Evolutionary conservation across 2,888 invertebrate species (phyloP), one percentile per base, ranked within the genome.

Genomic region (Yponomeuta sedellus): DNA sequence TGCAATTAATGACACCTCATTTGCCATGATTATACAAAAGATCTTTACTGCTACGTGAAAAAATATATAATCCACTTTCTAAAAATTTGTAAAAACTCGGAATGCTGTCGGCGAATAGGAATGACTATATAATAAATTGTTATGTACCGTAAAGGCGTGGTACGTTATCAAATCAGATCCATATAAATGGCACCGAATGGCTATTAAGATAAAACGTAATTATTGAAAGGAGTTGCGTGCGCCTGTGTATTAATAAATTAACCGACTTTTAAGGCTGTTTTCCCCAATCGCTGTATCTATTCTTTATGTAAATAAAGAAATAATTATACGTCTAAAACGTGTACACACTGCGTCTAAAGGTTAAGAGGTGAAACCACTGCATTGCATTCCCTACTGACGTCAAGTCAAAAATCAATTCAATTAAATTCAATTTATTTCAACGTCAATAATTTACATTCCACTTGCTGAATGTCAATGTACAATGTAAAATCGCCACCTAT

Each of bases 111-210:
- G 11, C 12, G 59, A 22, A 59, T 39, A 11, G 28, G 39, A 62
- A 62, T 12, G 25, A 10, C 22, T 20, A 22, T n/a, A 62, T 19
- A 28, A 62, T 62, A 62, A 62, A 62, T 39, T 62, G 19, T 39
- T 62, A 34, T 19, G 39, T 62, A 62, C 62, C 62, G 62, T 62
- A 62, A 10, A 61, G 61, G n/a, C 5, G 62, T 62, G 62, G 19
- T 34, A 39, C 28, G 34, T 62, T 62, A 28, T 62, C 34, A 62
- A 63, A 63, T 63, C 12, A 44, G 63, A 63, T 63, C 63, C 63
- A 63, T 52, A 20, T 44, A 44, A 12, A 44, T 44, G 44, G 28
- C 61, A 61, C 61, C 16, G 28, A 58, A 63, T 63, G 44, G 12
- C 22, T 40, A 22, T 44, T 44, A 63, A 63, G 44, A 63, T 63